Conservation (phyloP, 2,888 invertebrate species). For the Lochmaea capreae region DNA sequence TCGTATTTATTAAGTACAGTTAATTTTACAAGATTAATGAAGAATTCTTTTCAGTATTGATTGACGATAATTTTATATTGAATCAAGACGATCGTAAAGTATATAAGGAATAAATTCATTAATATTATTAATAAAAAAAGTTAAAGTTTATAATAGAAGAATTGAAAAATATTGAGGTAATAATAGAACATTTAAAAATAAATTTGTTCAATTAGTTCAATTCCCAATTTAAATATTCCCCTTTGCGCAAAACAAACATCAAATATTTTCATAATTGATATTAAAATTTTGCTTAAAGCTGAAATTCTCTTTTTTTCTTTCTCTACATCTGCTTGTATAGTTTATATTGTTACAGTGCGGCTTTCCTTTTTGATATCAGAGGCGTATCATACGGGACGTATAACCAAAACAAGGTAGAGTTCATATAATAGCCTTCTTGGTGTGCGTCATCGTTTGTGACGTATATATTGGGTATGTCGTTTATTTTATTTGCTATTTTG, state of each 20-base stretch:
- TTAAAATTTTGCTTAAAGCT: conserved; percentile 8
- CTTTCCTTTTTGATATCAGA: neutral
- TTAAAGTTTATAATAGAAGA: too few species aligned
- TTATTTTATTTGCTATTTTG: too few species aligned
- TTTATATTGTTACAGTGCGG: neutral
- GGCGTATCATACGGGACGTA: neutral
- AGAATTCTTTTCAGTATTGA: neutral
- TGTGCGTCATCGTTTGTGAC: too few species aligned
- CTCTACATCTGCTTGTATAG: neutral
- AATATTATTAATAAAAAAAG: too few species aligned
- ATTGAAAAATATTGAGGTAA: too few species aligned
- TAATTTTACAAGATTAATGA: neutral
- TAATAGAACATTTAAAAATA: neutral
- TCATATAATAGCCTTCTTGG: too few species aligned
- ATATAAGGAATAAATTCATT: too few species aligned
- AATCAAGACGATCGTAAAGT: too few species aligned
- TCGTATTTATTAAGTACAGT: neutral
- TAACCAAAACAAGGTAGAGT: too few species aligned
- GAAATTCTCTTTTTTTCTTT: neutral
- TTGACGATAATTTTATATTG: neutral
- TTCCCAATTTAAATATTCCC: neutral
- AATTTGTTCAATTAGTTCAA: neutral
- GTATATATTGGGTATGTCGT: too few species aligned
- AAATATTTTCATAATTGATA: conserved; percentile 2
- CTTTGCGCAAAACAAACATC: neutral